Evolutionary conservation across 2,113 vertebrate genomes (phyloP), one percentile per base, ranked within the genome.

Genomic region (Morone saxatilis): DNA sequence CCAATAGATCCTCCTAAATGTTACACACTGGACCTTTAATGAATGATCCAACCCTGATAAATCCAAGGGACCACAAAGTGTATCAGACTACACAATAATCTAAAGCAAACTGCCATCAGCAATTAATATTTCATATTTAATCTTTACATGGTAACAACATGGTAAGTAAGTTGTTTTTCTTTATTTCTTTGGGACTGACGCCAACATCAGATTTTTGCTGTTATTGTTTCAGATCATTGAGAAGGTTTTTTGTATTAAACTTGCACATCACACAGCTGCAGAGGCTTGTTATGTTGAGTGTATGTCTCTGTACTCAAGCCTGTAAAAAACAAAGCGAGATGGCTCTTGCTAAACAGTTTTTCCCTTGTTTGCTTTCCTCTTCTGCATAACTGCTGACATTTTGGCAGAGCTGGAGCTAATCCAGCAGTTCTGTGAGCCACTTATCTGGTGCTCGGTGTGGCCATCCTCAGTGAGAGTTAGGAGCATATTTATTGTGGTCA

Each of bases 311-410:
- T 9, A 14, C 75, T 72, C 25, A 0, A 25, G 20, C 43, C 43
- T 61, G 45, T 25, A 45, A 56, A 65, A 56, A 57, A 38, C 22
- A 36, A 47, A 75, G 0, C 1, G 25, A 41, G 51, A 54, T 31
- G 51, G 54, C 60, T 67, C 76, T 36, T 50, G 47, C 25, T 48
- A 66, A 41, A 47, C 74, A 60, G 13, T 54, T 54, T 47, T 14
- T 14, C 8, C 38, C 38, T 61, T 56, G 70, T 79, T 88, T 75
- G 59, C 40, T 71, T 48, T 63, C 31, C 79, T 72, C 36, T 68
- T 81, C 76, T 79, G 71, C 75, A 83, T 78, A 83, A 88, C 71
- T 82, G 75, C 83, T 82, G 83, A 85, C 75, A 71, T 88, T 85
- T 74, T 71, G 78, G 75, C 57, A 51, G 53, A 68, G 67, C 76